Base-by-base conservation (phyloP, 2,797 vertebrate genomes). In the Amniataba percoides region DNA sequence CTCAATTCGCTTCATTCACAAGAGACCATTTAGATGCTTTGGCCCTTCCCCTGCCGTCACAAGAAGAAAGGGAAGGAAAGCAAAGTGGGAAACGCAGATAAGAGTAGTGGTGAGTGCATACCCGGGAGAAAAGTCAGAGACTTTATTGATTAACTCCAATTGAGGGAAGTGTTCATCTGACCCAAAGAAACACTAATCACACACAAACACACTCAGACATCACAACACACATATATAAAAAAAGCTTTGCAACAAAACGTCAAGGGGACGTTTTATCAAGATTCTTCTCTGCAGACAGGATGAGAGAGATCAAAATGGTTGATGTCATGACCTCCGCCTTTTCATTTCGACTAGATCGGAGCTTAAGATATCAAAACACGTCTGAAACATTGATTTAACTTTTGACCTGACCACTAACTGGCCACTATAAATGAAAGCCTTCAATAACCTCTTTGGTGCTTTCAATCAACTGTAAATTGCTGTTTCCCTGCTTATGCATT, bases 1-100 rank as follows among this genome's bases (percentile, higher is more conserved):
- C 88, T 91, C 88, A 86, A 89, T 89, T 89, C 87, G 67, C 86
- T 84, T 91, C 88, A 88, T 92, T 93, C 91, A 93, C 82, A 85
- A 88, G 87, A 91, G 87, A 83, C 67, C 48, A 70, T 89, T 91
- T 77, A 89, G 71, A 74, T 63, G 71, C 81, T 55, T 77, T 62
- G 51, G 78, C 69, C 78, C 66, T 78, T 82, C 73, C 74, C 31
- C 71, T 77, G 62, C 52, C 69, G 59, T 78, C 55, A 74, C 45
- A 15, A 39, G 46, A 2, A 60, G 52, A 60, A 25, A 58, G 42
- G 49, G 42, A 12, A 60, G 21, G 12, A 19, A 34, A 48, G 27
- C n/a, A 46, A 46, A 58, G 39, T 3, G 4, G 34, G 5, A 55
- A 16, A 23, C 67, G 63, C 64, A 53, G 65, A 68, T 65, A 77